A percentile compares a stretch with the other conserved stretches of the same genome.
Evolutionary conservation across 1,140 invertebrate species (phyloP).

Genomic region (Zaprionus davidi): DNA sequence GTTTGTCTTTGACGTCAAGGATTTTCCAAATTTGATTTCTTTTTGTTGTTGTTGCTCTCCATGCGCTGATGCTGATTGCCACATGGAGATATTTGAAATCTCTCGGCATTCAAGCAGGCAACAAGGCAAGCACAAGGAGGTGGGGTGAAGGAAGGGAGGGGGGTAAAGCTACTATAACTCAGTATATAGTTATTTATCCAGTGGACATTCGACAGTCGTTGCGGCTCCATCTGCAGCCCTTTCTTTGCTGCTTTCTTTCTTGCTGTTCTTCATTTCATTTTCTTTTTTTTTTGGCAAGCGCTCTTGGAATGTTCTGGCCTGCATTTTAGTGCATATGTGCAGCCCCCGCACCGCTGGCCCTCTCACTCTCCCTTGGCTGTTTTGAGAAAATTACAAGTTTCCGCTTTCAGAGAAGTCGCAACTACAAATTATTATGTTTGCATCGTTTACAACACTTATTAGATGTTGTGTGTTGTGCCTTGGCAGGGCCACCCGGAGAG

Average conservation of each 20-base stretch:
- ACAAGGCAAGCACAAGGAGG: constrained; percentile 32
- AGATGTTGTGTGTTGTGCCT: constrained; percentile 55
- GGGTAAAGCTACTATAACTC: constrained; percentile 65
- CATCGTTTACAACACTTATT: constrained; percentile 82
- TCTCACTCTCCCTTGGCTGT: constrained; percentile 47
- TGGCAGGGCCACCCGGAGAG: constrained; percentile 10
- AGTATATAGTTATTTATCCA: constrained; percentile 77
- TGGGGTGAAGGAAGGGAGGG: constrained; percentile 11
- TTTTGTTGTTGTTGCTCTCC: constrained; percentile 33
- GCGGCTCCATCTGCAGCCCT: constrained; percentile 20
- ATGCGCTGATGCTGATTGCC: constrained; percentile 57
- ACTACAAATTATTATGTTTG: constrained; percentile 82
- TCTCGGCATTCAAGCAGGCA: constrained; percentile 34
- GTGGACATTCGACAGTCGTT: constrained; percentile 63
- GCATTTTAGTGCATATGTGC: constrained; percentile 65
- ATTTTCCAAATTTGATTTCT: constrained; percentile 76
- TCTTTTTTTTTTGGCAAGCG: constrained; percentile 67
- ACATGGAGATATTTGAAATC: constrained; percentile 78
- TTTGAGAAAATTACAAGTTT: constrained; percentile 78
- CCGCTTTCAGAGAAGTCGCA: constrained; percentile 76
- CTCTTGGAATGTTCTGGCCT: constrained; percentile 64
- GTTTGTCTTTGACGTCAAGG: constrained; percentile 72
- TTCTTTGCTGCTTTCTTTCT: constrained; percentile 14
- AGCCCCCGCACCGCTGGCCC: neutral
- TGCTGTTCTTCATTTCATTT: constrained; percentile 34